A percentile compares a stretch with the other conserved stretches of the same genome.
These are phyloP conservation scores for Eurystomus glaucurus DNA, from an alignment of 2,797 vertebrate genomes.

Conservation along the genomic window DNA sequence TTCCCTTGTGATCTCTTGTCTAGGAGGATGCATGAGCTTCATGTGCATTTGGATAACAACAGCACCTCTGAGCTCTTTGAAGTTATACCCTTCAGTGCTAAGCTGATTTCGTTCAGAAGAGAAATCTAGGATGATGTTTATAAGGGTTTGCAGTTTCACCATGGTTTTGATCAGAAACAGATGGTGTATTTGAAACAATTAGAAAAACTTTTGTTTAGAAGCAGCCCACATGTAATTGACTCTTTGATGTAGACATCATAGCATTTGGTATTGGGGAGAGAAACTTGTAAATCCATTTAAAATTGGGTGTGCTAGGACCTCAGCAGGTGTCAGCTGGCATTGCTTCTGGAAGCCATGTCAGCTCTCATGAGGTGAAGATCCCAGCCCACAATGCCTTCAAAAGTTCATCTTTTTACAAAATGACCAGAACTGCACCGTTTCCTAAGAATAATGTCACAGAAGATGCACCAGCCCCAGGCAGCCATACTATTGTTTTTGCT, in stretches of 20 bases:
- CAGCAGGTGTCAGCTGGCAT: conserved; percentile 29
- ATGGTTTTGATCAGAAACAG: conserved; percentile 69
- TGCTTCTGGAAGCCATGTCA: neutral
- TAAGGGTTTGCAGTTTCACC: conserved; percentile 49
- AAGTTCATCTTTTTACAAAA: neutral
- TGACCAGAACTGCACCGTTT: neutral
- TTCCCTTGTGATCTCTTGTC: neutral
- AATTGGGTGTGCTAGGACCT: neutral
- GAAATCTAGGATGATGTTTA: conserved; percentile 55
- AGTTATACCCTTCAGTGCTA: conserved; percentile 26
- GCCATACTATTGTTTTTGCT: neutral
- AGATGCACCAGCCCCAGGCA: neutral
- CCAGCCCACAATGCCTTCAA: neutral
- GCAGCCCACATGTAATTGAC: conserved; percentile 45
- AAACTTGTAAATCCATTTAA: conserved; percentile 15
- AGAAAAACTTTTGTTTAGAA: conserved; percentile 71
- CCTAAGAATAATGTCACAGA: neutral
- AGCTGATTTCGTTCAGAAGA: conserved; percentile 50
- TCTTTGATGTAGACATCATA: conserved; percentile 56
- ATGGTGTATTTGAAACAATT: conserved; percentile 71
- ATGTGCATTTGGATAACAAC: conserved; percentile 4
- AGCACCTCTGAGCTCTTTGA: conserved; percentile 38
- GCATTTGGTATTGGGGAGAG: conserved; percentile 34
- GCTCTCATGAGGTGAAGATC: neutral
- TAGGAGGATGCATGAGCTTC: neutral